Evolutionary conservation across 2,797 vertebrate genomes (phyloP), one percentile per base, ranked within the genome.

Genomic region (Myripristis jacobus): DNA sequence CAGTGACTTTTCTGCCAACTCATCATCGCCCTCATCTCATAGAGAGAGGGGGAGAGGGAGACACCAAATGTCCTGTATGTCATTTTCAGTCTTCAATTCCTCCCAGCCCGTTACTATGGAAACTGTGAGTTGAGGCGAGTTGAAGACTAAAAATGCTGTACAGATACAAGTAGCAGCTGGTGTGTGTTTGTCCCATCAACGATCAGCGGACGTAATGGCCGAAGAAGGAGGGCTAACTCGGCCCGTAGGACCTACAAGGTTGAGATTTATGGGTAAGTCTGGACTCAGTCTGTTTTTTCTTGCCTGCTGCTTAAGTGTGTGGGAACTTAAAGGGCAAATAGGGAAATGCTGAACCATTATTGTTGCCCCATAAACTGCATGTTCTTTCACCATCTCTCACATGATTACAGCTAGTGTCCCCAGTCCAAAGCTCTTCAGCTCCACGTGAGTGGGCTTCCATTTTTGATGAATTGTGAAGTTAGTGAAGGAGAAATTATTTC

Each of bases 21-120:
- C 51, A 61, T 43, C 67, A 29, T 60, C 43, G 11, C 76, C 79
- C 55, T 55, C 56, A 25, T 50, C 62, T 58, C 62, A 55, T 22
- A 19, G 24, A 31, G 52, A 9, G 16, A 22, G 27, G 36, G 60
- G 57, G 44, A 58, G 22, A 65, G 66, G 51, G 77, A 85, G 87
- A 68, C 47, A 74, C 83, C 77, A 36, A 82, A 92, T 93, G 81
- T 92, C 94, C 95, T 95, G 94, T 95, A 95, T 95, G 94, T 95
- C 94, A 95, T 95, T 95, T 95, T 95, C 95, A 95, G 94, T 95
- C 94, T 95, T 95, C 94, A 95, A 94, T 95, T 95, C 94, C 94
- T 95, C 95, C 94, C 94, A 95, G 94, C 94, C 94, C 94, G 88
- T 95, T 93, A 91, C 93, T 92, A 94, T 95, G 93, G 94, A 94